Evolutionary conservation across 2,113 vertebrate genomes (phyloP).

Genomic region (Chloebia gouldiae): DNA sequence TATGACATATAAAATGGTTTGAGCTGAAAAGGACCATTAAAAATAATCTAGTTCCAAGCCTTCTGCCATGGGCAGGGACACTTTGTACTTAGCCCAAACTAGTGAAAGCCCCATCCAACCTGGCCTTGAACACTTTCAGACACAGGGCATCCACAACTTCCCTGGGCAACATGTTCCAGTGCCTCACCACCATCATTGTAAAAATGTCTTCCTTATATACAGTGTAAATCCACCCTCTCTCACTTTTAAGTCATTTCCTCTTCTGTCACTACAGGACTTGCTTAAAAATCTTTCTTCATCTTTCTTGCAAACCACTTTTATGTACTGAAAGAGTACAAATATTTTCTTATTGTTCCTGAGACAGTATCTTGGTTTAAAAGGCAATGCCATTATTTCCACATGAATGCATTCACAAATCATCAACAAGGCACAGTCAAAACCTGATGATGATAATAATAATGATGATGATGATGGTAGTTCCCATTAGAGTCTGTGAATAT

Average conservation of each 20-base stretch:
- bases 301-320: background rate
- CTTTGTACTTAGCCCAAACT: background rate
- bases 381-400: background rate
- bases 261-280: background rate
- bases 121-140: background rate
- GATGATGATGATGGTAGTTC: background rate
- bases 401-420: background rate
- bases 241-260: background rate
- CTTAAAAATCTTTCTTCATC: background rate
- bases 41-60: background rate
- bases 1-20: background rate
- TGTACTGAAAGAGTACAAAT: background rate
- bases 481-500: background rate
- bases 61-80: background rate
- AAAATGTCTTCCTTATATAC: background rate
- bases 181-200: fast-evolving
- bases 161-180: background rate
- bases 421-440: background rate
- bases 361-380: background rate
- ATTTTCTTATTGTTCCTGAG: background rate
- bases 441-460: background rate
- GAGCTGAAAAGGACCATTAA: background rate
- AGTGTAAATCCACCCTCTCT: background rate
- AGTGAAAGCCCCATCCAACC: background rate
- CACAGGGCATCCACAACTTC: background rate